Evolutionary conservation across 2,113 vertebrate species (phyloP).

Genomic region (Mormoops blainvillei): DNA sequence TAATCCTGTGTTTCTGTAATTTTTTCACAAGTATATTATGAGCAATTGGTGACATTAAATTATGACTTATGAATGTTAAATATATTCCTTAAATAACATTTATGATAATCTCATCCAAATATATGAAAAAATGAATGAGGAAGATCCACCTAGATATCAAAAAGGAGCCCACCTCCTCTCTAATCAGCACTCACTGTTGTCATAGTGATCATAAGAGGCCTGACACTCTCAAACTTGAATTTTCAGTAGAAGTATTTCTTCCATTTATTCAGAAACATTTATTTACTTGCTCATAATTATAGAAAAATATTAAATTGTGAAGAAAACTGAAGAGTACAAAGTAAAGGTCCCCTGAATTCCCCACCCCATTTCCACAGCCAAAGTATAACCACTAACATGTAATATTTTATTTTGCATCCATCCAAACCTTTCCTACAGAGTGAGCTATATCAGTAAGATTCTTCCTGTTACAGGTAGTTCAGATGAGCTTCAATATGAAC

Average conservation of each 20-base stretch:
- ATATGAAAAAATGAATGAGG: background rate
- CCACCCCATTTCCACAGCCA: background rate
- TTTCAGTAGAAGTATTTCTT: background rate
- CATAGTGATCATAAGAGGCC: background rate
- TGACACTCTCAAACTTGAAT: background rate
- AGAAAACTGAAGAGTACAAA: background rate
- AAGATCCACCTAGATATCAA: background rate
- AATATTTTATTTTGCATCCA: background rate
- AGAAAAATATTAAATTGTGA: background rate
- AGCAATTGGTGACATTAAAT: background rate
- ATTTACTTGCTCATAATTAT: background rate
- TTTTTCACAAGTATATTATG: background rate
- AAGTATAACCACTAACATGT: rapidly evolving
- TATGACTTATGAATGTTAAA: background rate
- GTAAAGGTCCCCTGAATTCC: no score
- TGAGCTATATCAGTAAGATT: background rate
- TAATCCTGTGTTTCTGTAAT: background rate
- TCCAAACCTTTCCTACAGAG: rapidly evolving
- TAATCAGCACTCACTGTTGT: background rate
- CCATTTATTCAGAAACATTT: background rate
- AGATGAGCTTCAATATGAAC: background rate
- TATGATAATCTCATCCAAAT: background rate
- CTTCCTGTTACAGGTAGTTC: background rate
- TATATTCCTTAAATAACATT: background rate
- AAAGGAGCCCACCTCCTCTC: background rate